These are phyloP conservation scores for Heliopora coerulea DNA, from an alignment of 92 coral and sea anemone species.

Conservation along the genomic window DNA sequence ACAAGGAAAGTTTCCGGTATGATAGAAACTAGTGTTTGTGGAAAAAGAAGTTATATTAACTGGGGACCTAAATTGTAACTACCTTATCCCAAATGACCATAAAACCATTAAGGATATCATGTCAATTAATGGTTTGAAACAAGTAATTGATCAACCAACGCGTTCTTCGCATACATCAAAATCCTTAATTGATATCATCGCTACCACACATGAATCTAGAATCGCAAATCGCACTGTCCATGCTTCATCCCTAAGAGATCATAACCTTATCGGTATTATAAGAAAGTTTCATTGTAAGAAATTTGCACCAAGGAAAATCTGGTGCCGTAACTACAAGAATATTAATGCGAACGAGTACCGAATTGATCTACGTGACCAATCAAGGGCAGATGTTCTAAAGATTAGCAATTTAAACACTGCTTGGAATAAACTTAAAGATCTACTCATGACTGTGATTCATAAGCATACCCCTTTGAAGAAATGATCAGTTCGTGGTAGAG, in stretches of 20 bases:
- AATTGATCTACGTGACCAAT: neutral
- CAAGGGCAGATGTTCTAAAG: neutral
- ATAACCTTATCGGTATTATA: neutral
- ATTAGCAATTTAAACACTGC: neutral
- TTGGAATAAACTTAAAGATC: neutral
- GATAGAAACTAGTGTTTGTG: conserved; percentile 17
- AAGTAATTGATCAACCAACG: conserved; percentile 18
- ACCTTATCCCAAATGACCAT: conserved; percentile 17
- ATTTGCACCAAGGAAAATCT: neutral
- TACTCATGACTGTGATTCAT: neutral
- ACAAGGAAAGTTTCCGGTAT: conserved; percentile 9
- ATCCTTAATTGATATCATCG: neutral
- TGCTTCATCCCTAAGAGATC: neutral
- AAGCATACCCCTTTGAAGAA: conserved; percentile 1
- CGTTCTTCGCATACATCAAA: neutral
- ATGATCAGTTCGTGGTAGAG: neutral
- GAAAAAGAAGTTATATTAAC: conserved; percentile 11
- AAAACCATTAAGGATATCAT: conserved; percentile 17
- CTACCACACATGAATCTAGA: neutral
- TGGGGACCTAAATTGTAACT: conserved; percentile 22
- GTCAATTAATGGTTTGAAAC: conserved; percentile 20
- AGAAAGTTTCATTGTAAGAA: neutral
- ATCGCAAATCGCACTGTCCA: neutral
- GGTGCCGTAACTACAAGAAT: neutral
- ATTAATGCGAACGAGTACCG: neutral